Percentiles rank a stretch among this genome's conserved stretches.
These are phyloP conservation scores for Phocoena phocoena DNA, from an alignment of 2,113 vertebrate genomes.

Conservation along the genomic window DNA sequence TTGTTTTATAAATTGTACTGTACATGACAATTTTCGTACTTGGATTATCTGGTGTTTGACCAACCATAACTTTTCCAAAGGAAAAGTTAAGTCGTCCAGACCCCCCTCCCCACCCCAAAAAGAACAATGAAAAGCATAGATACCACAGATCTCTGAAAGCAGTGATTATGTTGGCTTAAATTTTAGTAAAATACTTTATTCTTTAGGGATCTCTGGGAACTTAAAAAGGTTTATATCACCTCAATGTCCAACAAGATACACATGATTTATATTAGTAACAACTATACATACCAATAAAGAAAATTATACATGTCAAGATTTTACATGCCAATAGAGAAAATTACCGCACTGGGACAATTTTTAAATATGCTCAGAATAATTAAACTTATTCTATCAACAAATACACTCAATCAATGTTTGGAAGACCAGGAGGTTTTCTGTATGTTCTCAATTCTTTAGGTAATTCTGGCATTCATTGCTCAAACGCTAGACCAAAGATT, in stretches of 20 bases:
- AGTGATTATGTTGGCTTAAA: not conserved
- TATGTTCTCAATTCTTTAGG: not conserved
- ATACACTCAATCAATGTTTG: not conserved
- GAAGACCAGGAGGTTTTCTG: not conserved
- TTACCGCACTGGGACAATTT: not conserved
- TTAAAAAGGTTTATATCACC: not conserved
- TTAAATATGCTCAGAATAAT: constrained; percentile 20
- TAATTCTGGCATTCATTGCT: not conserved
- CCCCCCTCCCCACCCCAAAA: fast-evolving
- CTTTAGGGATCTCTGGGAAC: not conserved
- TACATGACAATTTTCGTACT: not conserved
- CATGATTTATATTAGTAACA: not conserved
- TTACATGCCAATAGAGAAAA: not conserved
- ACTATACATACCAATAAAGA: not conserved
- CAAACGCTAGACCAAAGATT: constrained; percentile 28
- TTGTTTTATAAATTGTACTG: not conserved
- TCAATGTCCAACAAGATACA: not conserved
- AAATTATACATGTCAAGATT: not conserved
- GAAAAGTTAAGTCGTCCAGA: not conserved
- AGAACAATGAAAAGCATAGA: not conserved
- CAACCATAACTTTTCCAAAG: not conserved
- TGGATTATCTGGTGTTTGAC: not conserved
- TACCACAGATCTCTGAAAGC: not conserved
- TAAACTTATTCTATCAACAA: constrained; percentile 12
- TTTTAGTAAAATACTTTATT: not conserved